A percentile compares a stretch with the other conserved stretches of the same genome.
These are phyloP conservation scores for Drosophila lacertosa DNA, from an alignment of 1,140 invertebrate species.

Conservation along the genomic window DNA sequence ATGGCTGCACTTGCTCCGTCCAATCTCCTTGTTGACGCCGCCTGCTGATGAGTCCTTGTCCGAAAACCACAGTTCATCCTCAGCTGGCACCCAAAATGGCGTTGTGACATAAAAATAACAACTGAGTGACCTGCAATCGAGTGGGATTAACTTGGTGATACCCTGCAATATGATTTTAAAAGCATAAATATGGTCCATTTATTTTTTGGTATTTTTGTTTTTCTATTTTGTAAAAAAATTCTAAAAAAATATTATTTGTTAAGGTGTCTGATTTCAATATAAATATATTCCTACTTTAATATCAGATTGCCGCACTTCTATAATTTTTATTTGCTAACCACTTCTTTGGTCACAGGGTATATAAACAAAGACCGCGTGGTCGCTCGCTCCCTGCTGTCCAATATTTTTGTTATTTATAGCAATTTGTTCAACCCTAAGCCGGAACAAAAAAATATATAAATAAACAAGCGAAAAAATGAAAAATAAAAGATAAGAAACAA, in stretches of 20 bases:
- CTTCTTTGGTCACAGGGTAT: background rate
- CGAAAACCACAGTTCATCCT: slow-evolving; percentile 35
- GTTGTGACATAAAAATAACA: slow-evolving; percentile 24
- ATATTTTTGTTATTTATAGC: slow-evolving; percentile 74
- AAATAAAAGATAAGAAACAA: slow-evolving; percentile 47
- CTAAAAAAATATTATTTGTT: too few relatives aligned
- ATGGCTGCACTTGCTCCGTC: slow-evolving; percentile 52
- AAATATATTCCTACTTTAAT: background rate
- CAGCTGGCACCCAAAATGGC: slow-evolving; percentile 25
- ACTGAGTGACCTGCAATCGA: background rate
- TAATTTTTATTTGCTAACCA: background rate
- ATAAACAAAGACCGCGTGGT: slow-evolving; percentile 19
- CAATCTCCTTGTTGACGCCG: too few relatives aligned
- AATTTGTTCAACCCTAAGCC: slow-evolving; percentile 44
- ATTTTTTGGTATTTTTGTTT: background rate
- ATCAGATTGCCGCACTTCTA: background rate
- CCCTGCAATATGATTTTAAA: background rate
- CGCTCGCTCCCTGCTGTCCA: slow-evolving; percentile 6
- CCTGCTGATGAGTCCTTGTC: slow-evolving; percentile 13
- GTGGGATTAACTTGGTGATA: background rate
- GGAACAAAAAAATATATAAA: slow-evolving; percentile 7
- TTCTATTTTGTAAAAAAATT: background rate
- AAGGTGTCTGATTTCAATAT: too few relatives aligned
- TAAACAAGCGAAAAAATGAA: too few relatives aligned
- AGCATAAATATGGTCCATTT: background rate